Percentiles rank a stretch among this genome's conserved stretches.
phyloP scores from a whole-genome alignment of 2,888 invertebrate genomes.

The Nudaria mundana region DNA sequence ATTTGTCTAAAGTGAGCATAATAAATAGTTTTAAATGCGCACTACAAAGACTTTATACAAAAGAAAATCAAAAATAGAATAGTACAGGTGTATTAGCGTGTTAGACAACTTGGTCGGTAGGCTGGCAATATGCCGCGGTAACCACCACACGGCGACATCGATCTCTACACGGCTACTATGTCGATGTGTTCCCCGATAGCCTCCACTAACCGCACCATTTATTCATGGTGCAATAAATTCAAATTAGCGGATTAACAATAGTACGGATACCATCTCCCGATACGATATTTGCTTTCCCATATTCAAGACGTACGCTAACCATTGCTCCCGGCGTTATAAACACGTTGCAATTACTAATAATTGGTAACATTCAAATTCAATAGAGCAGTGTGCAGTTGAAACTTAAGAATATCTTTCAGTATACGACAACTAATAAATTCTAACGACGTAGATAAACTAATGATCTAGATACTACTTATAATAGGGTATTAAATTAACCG shows the following conservation, averaged over 20 bases:
- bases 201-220: constrained; percentile 66
- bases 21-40: no score
- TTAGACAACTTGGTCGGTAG: constrained; percentile 22
- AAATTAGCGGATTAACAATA: constrained; percentile 82
- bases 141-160: constrained; percentile 34
- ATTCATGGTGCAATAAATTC: constrained; percentile 80
- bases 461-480: constrained; percentile 38
- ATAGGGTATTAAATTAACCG: constrained; percentile 42
- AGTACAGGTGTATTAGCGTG: constrained; percentile 36
- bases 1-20: no score
- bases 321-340: constrained; percentile 44
- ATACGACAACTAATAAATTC: constrained; percentile 44
- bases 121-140: constrained; percentile 19
- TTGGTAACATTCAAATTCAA: constrained; percentile 27
- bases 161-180: constrained; percentile 49
- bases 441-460: constrained; percentile 39
- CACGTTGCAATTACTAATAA: constrained; percentile 35
- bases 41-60: no score
- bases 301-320: constrained; percentile 46
- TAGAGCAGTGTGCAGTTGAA: constrained; percentile 19
- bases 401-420: constrained; percentile 37
- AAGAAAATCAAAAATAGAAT: no score
- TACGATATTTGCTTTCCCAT: constrained; percentile 56
- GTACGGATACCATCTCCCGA: constrained; percentile 70
- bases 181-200: constrained; percentile 72